Evolutionary conservation across 1,140 invertebrate species (phyloP).

Genomic region (Myzus persicae): DNA sequence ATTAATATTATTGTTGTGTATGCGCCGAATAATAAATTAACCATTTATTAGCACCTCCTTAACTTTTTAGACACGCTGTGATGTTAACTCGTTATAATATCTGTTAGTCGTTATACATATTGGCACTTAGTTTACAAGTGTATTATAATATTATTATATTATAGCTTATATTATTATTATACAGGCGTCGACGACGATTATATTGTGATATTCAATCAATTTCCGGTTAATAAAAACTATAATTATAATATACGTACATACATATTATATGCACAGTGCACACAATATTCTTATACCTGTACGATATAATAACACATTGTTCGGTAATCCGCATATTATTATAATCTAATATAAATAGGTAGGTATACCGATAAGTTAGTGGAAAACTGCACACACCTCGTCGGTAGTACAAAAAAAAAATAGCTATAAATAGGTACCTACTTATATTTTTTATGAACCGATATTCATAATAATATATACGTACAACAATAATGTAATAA

Average conservation of each 20-base stretch:
- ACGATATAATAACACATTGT: not conserved
- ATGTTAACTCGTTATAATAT: not conserved
- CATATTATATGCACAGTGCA: not conserved
- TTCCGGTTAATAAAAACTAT: slow-evolving; percentile 17
- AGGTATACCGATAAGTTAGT: not conserved
- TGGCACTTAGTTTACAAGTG: not conserved
- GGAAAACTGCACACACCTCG: not conserved
- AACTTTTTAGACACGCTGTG: not conserved
- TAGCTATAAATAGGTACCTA: not conserved
- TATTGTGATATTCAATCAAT: slow-evolving; percentile 13
- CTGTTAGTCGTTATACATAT: not conserved
- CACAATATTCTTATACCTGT: not conserved
- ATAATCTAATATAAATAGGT: not conserved
- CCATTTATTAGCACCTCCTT: not conserved
- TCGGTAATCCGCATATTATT: not conserved
- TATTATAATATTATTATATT: not conserved
- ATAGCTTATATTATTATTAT: not conserved
- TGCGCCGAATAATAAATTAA: not conserved
- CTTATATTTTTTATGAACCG: not conserved
- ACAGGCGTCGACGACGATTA: not conserved
- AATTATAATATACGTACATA: not conserved
- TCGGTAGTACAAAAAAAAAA: not conserved
- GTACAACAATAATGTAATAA: not conserved
- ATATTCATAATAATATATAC: not conserved
- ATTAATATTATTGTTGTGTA: too few species aligned